A percentile compares a stretch with the other conserved stretches of the same genome.
phyloP scores from a whole-genome alignment of 2,888 invertebrate genomes.

The Acrobasis suavella region DNA sequence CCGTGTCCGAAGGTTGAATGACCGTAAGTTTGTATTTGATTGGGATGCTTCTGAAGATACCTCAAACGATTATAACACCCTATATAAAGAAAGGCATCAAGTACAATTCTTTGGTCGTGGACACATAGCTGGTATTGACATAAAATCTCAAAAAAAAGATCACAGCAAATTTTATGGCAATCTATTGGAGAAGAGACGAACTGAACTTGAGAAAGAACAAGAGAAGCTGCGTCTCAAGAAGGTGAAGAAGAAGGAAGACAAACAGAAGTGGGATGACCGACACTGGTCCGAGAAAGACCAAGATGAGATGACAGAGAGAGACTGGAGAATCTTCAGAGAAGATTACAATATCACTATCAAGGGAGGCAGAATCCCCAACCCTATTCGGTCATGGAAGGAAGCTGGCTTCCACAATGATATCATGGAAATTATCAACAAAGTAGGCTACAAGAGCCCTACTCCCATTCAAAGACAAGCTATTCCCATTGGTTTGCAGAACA shows the following conservation, averaged over 20 bases:
- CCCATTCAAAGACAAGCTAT: slow-evolving; percentile 99
- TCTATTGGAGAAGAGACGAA: slow-evolving; percentile 95
- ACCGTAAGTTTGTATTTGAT: slow-evolving; percentile 99
- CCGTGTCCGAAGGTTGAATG: slow-evolving; percentile 95
- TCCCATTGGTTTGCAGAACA: slow-evolving; percentile 96
- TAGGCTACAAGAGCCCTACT: slow-evolving; percentile 98
- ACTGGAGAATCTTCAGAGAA: slow-evolving; percentile 99
- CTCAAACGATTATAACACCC: slow-evolving; percentile 96
- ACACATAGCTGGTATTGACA: slow-evolving; percentile 98
- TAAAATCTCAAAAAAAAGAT: slow-evolving; percentile 96
- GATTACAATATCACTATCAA: slow-evolving; percentile 99
- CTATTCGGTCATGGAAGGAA: slow-evolving; percentile 97
- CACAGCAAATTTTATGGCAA: slow-evolving; percentile 99
- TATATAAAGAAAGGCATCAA: slow-evolving; percentile 98
- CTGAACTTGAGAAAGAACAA: slow-evolving; percentile 98
- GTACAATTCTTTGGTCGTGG: slow-evolving; percentile 99
- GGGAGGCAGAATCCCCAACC: slow-evolving; percentile 98
- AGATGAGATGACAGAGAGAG: slow-evolving; percentile 98
- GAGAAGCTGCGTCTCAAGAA: slow-evolving; percentile 96
- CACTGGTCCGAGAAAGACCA: slow-evolving; percentile 98
- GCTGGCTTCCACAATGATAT: slow-evolving; percentile 94
- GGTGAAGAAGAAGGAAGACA: slow-evolving; percentile 97
- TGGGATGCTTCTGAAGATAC: slow-evolving; percentile 99
- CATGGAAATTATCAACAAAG: slow-evolving; percentile 95
- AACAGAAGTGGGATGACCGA: slow-evolving; percentile 99